These are phyloP conservation scores for Perognathus longimembris DNA, from an alignment of 2,113 vertebrate genomes.

Conservation along the genomic window DNA sequence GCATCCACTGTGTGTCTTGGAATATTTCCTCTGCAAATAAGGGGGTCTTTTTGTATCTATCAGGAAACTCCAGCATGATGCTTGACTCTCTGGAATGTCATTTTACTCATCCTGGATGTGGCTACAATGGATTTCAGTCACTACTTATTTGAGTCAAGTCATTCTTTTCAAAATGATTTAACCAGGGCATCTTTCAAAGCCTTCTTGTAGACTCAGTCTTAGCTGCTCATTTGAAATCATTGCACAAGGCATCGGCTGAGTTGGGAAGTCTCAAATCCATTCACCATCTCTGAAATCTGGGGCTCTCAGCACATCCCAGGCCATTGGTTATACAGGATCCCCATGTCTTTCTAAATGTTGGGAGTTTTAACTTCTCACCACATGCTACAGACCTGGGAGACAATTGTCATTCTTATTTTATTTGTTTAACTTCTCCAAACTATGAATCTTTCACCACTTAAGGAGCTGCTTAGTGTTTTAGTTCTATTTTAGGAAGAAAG, in stretches of 20 bases:
- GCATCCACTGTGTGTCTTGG: background rate
- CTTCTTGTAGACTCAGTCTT: background rate
- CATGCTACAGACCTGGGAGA: background rate
- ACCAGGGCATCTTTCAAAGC: background rate
- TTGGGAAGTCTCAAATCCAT: background rate
- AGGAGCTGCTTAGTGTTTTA: background rate
- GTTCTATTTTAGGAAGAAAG: background rate
- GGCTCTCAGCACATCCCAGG: rapidly evolving
- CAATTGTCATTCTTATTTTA: slow-evolving; percentile 43
- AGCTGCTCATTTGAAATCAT: background rate
- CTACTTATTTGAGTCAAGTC: background rate
- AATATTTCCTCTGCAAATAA: background rate
- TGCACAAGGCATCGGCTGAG: rapidly evolving
- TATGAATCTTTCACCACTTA: background rate
- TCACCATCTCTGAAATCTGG: rapidly evolving
- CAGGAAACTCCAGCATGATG: background rate
- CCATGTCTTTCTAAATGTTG: background rate
- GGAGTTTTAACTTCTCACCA: background rate
- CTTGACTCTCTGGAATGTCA: background rate
- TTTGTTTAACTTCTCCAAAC: background rate
- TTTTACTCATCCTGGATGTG: background rate
- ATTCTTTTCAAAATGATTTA: background rate
- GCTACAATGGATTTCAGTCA: background rate
- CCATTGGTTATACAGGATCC: background rate
- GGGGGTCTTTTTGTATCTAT: background rate